Base-by-base conservation (phyloP, 2,113 vertebrate genomes). In the Glareola pratincola region DNA sequence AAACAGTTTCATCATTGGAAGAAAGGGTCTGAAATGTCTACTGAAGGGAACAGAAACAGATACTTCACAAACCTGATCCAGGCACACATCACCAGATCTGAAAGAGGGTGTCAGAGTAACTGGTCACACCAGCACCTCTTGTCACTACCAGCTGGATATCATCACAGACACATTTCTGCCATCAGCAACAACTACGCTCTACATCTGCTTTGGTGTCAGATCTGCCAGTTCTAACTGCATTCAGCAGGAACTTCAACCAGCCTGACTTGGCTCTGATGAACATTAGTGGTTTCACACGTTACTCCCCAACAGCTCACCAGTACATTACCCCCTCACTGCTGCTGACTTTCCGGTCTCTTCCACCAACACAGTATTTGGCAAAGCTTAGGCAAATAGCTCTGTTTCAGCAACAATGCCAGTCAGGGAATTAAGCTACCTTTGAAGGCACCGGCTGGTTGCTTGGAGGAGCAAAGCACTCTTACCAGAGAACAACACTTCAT, bases 321-420 rank as follows among this genome's bases (percentile, higher is more conserved):
- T 3, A 62, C 1, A 0, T 13, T 8, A 78, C 34, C 69, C 64
- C 43, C 62, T 79, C 14, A 0, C 32, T 54, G 72, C 62, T 41
- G 57, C 10, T 0, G 2, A 22, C 71, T 63, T 79, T 23, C 56
- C 1, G 1, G 29, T 17, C 21, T 60, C 74, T 79, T 45, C 77
- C 51, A 78, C 43, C 62, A 62, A 4, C 43, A 66, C 26, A 5
- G 37, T 2, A 24, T 26, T 78, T 60, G 43, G 43, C 14, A 30
- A 80, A 59, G 62, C 8, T 9, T 20, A 63, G 37, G 66, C 14
- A 67, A 82, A 75, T 0, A 56, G 48, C 37, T 72, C 20, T 0
- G 7, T 37, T 92, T 34, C 62, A 75, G 51, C 6, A 17, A 67
- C 34, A 51, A 3, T 2, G 21, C 17, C 71, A 12, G 22, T 8